A percentile compares a stretch with the other conserved stretches of the same genome.
Evolutionary conservation across 1,140 invertebrate species (phyloP).

Genomic region (Mamestra configurata): DNA sequence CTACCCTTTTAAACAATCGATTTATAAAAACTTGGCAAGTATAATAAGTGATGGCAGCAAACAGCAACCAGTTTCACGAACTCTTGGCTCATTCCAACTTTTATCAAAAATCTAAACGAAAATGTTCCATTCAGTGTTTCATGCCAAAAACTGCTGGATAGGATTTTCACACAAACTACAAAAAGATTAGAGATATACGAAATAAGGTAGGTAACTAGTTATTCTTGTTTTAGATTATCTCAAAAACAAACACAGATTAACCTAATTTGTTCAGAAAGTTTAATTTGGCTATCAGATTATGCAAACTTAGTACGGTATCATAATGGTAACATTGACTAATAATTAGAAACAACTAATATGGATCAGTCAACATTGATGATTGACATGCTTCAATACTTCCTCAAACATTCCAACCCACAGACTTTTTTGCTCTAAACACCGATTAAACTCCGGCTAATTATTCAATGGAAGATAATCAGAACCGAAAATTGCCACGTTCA

Average conservation of each 20-base stretch:
- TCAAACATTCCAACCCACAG: background rate
- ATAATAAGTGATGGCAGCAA: background rate
- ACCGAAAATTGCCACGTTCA: no score
- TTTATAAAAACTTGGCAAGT: background rate
- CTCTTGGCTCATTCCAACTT: background rate
- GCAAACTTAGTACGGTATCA: background rate
- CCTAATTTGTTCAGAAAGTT: background rate
- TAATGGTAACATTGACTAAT: background rate
- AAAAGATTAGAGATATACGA: background rate
- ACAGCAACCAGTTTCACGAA: background rate
- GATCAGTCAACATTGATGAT: background rate
- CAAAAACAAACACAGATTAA: no score
- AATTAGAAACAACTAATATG: no score
- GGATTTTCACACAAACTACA: background rate
- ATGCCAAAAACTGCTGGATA: slow-evolving; percentile 4
- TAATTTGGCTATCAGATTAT: background rate
- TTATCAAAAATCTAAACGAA: background rate
- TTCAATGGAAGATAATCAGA: no score
- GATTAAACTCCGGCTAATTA: no score
- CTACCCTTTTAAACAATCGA: no score
- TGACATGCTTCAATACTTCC: background rate
- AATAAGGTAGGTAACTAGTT: background rate
- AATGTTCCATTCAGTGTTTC: background rate
- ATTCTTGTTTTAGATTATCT: slow-evolving; percentile 19
- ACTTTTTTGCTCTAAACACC: no score